Conservation (phyloP, 1,140 invertebrate species). For the Solenopsis fugax region DNA sequence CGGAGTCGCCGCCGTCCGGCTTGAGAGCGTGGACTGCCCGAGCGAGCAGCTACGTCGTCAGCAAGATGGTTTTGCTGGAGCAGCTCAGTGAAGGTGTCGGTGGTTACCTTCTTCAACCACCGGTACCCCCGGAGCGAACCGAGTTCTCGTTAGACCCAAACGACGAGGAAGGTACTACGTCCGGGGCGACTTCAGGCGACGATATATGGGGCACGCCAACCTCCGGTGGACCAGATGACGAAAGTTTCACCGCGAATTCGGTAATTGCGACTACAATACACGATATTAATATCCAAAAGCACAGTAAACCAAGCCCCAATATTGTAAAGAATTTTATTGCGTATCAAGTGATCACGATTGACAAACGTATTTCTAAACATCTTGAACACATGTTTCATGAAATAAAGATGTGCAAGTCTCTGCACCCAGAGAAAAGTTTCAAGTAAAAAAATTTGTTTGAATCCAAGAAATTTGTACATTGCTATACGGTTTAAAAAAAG, state of each 20-base stretch:
- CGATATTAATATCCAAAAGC: constrained; percentile 68
- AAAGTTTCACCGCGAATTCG: constrained; percentile 88
- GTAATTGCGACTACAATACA: constrained; percentile 75
- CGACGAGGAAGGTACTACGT: constrained; percentile 90
- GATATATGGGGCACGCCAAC: constrained; percentile 95
- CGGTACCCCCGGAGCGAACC: constrained; percentile 83
- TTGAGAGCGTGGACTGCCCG: constrained; percentile 91
- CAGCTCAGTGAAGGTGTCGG: constrained; percentile 87
- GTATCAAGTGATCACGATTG: constrained; percentile 35
- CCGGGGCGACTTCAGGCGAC: constrained; percentile 92
- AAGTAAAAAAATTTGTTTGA: no score
- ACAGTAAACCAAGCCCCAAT: constrained; percentile 7
- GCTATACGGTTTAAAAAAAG: no score
- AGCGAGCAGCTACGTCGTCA: constrained; percentile 92
- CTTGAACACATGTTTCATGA: not conserved
- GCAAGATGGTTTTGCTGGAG: constrained; percentile 92
- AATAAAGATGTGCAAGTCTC: not conserved
- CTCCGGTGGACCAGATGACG: constrained; percentile 92
- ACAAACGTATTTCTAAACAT: not conserved
- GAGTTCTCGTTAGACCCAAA: constrained; percentile 84
- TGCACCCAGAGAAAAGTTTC: no score
- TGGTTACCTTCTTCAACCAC: constrained; percentile 83
- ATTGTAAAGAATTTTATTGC: constrained; percentile 17
- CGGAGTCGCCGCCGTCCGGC: constrained; percentile 84
- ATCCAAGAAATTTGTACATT: no score